A percentile compares a stretch with the other conserved stretches of the same genome.
Conservation (phyloP, 2,888 invertebrate species). For the Suillia variegata region DNA sequence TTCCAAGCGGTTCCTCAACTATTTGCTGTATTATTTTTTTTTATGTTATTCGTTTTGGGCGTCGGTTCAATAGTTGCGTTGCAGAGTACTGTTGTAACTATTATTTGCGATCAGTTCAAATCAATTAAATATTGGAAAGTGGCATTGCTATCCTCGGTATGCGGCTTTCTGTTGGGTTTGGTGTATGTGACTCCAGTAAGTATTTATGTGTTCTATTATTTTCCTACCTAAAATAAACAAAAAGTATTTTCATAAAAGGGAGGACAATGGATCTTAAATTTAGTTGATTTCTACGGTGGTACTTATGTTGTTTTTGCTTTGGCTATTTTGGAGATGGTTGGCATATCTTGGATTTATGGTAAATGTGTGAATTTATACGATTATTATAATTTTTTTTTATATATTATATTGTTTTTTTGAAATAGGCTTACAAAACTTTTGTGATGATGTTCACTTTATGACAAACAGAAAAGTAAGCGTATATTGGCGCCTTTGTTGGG, state of each 20-base stretch:
- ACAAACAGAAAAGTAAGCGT: constrained; percentile 67
- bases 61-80: constrained; percentile 77
- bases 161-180: constrained; percentile 70
- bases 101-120: constrained; percentile 73
- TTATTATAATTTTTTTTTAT: background rate
- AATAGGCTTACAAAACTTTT: constrained; percentile 69
- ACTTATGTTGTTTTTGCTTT: constrained; percentile 67
- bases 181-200: constrained; percentile 76
- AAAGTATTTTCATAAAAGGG: constrained; percentile 60
- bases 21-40: constrained; percentile 79
- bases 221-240: too few relatives aligned
- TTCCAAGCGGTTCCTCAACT: constrained; percentile 74
- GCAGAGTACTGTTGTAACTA: constrained; percentile 71
- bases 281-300: constrained; percentile 69
- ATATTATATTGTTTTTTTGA: background rate
- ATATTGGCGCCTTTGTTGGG: constrained; percentile 83
- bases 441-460: constrained; percentile 80
- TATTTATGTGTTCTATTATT: too few relatives aligned
- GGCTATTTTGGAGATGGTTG: constrained; percentile 65
- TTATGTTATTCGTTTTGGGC: constrained; percentile 81
- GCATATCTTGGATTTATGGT: constrained; percentile 69
- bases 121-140: constrained; percentile 66
- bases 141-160: constrained; percentile 64
- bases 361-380: constrained; percentile 32
- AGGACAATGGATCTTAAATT: constrained; percentile 66